phyloP scores from a whole-genome alignment of 1,140 invertebrate species.

The Mylabris phalerata region DNA sequence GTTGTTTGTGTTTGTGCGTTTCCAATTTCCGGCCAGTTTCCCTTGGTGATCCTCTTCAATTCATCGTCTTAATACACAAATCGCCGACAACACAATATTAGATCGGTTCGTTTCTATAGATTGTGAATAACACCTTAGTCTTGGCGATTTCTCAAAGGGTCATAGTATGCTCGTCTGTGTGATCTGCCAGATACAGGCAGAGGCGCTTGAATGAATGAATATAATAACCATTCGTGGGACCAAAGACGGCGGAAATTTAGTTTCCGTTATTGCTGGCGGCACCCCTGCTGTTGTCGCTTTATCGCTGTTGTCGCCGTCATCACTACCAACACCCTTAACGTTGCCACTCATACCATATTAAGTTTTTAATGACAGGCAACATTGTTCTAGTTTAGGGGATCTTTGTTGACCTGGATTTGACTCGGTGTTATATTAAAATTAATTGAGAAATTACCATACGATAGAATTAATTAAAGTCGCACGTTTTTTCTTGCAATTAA shows the following conservation, averaged over 20 bases:
- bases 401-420: not conserved
- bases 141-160: too few species aligned
- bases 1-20: too few species aligned
- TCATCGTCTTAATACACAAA: too few species aligned
- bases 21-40: too few species aligned
- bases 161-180: too few species aligned
- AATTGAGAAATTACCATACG: too few species aligned
- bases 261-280: slow-evolving; percentile 29
- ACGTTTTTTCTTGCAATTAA: too few species aligned
- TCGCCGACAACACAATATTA: too few species aligned
- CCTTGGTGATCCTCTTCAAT: too few species aligned
- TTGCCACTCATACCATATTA: slow-evolving; percentile 17
- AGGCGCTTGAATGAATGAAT: slow-evolving; percentile 30
- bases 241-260: slow-evolving; percentile 33
- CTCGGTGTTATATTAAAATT: not conserved
- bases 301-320: too few species aligned
- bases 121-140: not conserved
- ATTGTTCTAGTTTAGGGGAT: slow-evolving; percentile 3
- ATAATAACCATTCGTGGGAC: slow-evolving; percentile 32
- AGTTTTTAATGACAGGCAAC: slow-evolving; percentile 17
- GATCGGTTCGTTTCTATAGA: not conserved
- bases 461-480: too few species aligned
- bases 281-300: slow-evolving; percentile 9
- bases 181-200: slow-evolving; percentile 16
- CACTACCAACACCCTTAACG: slow-evolving; percentile 5